Percentiles rank a stretch among this genome's conserved stretches.
Evolutionary conservation across 2,797 vertebrate species (phyloP).

Genomic region (Bovichtus variegatus): DNA sequence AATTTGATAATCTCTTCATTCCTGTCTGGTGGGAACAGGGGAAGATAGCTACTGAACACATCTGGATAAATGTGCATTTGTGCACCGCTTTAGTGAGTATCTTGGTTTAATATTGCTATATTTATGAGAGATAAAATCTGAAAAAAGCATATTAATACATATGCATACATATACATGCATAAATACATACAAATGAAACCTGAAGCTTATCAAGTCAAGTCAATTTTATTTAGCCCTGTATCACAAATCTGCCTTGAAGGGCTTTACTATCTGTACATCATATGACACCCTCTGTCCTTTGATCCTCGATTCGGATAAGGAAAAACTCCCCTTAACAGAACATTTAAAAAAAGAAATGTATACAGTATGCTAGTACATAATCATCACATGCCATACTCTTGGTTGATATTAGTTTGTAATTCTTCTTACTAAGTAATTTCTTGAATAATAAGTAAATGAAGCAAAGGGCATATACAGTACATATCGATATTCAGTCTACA

Average conservation of each 20-base stretch:
- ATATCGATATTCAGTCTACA: not conserved
- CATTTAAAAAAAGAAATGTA: too few species aligned
- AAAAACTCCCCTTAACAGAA: too few species aligned
- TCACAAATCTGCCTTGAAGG: not conserved
- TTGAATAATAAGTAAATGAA: not conserved
- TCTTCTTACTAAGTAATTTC: not conserved
- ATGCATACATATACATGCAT: not conserved
- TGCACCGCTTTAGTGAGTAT: not conserved
- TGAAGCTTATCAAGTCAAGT: not conserved
- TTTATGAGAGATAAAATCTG: not conserved
- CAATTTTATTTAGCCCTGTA: not conserved
- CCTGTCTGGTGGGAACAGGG: not conserved
- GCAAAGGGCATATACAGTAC: not conserved
- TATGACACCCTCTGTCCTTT: not conserved
- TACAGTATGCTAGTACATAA: too few species aligned
- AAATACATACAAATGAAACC: not conserved
- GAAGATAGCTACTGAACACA: not conserved
- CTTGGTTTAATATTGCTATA: constrained; percentile 7
- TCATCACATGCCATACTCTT: not conserved
- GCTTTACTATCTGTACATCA: not conserved
- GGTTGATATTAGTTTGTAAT: not conserved
- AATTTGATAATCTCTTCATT: not conserved
- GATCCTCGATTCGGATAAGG: not conserved
- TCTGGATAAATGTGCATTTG: not conserved
- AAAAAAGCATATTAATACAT: too few species aligned